phyloP scores from a whole-genome alignment of 2,797 vertebrate species.

The Anabacerthia variegaticeps region DNA sequence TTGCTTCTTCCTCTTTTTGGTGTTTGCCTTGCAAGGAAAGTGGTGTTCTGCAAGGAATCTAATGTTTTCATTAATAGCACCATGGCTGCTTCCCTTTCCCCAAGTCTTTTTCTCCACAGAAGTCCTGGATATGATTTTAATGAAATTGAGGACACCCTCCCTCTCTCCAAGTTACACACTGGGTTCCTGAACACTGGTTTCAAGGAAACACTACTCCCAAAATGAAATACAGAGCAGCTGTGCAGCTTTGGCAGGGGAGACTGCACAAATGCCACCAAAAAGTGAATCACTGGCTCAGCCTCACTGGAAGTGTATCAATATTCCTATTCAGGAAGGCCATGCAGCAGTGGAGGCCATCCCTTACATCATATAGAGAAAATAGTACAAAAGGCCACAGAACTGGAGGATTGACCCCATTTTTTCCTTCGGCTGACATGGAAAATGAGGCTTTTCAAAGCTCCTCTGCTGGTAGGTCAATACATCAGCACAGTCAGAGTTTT shows the following conservation, averaged over 20 bases:
- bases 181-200: conserved; percentile 34
- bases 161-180: conserved; percentile 13
- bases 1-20: background rate
- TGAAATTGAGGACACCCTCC: background rate
- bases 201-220: conserved; percentile 14
- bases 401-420: background rate
- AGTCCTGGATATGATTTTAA: conserved; percentile 27
- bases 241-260: conserved; percentile 35
- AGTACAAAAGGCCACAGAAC: background rate
- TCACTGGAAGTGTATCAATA: conserved; percentile 17
- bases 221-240: conserved; percentile 67
- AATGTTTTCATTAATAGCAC: background rate
- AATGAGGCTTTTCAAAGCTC: background rate
- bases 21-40: conserved; percentile 6
- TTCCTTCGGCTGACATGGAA: background rate
- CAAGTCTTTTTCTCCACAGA: background rate
- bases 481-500: background rate
- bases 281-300: conserved; percentile 26
- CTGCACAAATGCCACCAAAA: conserved; percentile 32
- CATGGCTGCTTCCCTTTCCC: conserved; percentile 17
- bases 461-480: background rate
- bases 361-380: background rate
- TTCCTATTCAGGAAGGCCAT: background rate
- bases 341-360: background rate
- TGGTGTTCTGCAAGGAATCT: background rate